Evolutionary conservation across 2,888 invertebrate genomes (phyloP).

Genomic region (Brachyptera risi): DNA sequence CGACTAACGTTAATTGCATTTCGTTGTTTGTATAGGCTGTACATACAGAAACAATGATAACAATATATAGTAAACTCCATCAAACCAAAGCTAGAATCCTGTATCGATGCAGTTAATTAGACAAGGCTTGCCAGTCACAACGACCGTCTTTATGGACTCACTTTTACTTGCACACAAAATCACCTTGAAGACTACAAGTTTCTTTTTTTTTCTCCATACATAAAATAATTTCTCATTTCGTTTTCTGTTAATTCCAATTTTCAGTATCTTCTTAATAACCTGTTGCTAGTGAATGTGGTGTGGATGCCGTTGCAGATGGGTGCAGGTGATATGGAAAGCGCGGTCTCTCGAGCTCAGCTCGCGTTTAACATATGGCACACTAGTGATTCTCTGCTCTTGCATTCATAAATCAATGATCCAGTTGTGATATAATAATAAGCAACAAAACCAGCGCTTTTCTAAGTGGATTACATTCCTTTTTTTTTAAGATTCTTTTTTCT

Average conservation of each 20-base stretch:
- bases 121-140: not conserved
- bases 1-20: too few species aligned
- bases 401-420: slow-evolving; percentile 6
- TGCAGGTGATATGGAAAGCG: slow-evolving; percentile 22
- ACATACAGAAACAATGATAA: too few species aligned
- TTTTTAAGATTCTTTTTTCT: too few species aligned
- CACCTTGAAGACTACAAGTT: slow-evolving; percentile 30
- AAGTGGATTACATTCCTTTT: slow-evolving; percentile 2
- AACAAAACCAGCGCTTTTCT: not conserved
- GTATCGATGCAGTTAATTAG: slow-evolving; percentile 7
- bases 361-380: slow-evolving; percentile 17
- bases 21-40: too few species aligned
- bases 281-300: too few species aligned
- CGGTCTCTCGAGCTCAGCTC: too few species aligned
- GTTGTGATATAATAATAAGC: not conserved
- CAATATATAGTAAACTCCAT: too few species aligned
- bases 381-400: not conserved
- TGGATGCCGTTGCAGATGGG: slow-evolving; percentile 23
- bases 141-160: too few species aligned
- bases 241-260: slow-evolving; percentile 28
- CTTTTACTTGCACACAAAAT: not conserved
- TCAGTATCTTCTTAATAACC: slow-evolving; percentile 25
- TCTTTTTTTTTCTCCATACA: slow-evolving; percentile 12
- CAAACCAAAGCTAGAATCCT: too few species aligned
- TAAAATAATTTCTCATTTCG: slow-evolving; percentile 1